Base-by-base conservation (phyloP, 1,140 invertebrate genomes). In the Drosophila nasuta region DNA sequence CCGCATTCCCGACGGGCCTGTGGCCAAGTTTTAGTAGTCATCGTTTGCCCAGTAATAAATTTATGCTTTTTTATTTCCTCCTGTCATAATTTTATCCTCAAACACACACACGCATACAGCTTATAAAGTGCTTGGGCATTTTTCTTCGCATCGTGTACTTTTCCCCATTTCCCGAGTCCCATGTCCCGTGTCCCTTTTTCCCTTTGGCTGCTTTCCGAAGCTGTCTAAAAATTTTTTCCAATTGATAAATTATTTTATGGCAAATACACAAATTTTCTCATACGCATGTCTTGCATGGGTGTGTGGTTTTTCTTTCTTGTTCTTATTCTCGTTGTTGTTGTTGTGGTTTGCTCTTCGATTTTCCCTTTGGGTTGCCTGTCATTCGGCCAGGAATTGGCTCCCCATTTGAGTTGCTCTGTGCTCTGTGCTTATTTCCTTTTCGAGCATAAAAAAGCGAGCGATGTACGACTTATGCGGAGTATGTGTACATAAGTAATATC, bases 231-330 rank as follows among this genome's bases (percentile, higher is more conserved):
- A 88, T 88, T 81, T 75, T 25, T 83, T 83, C 88, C 87, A 91
- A 91, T 91, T 91, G 87, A 91, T 91, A 91, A 91, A 91, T 91
- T 91, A 91, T 91, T 91, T 91, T 77, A 91, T 91, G 82, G 82
- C 77, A 91, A 91, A 91, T 90, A 89, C 81, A 89, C 85, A 89
- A 90, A 89, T 89, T 90, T 89, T 83, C 81, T 75, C 75, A 81
- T 89, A 89, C 85, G 81, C 85, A 89, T 78, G 63, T 20, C 43
- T 60, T 41, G 15, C 17, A 20, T 52, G 38, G 66, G 68, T 65
- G 72, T 70, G 54, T 35, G 66, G 46, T 56, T 25, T 28, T 59
- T 45, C 20, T 35, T 58, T 54, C 62, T 25, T 25, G 20, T 20
- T 20, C 20, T 20, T 20, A 20, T 20, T 20, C 20, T 20, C 20